Evolutionary conservation across 2,797 vertebrate species (phyloP).

Genomic region (Myoxocephalus aenaeus): DNA sequence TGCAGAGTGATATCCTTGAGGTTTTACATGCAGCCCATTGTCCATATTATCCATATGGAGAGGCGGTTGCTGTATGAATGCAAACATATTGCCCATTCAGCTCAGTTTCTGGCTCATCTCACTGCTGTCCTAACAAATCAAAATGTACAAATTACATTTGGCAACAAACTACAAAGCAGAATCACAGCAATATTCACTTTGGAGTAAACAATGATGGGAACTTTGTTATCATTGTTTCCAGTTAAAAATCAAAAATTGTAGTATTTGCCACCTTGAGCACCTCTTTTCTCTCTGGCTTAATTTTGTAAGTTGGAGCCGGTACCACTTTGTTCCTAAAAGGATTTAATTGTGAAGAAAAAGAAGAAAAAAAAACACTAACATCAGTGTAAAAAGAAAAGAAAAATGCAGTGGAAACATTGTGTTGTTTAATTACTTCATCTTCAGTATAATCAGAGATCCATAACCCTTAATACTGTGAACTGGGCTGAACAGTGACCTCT

Average conservation of each 20-base stretch:
- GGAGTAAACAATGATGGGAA: slow-evolving; percentile 35
- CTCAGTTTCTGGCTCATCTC: background rate
- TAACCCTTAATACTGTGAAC: background rate
- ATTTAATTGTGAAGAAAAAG: background rate
- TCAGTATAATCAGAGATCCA: background rate
- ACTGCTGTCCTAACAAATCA: slow-evolving; percentile 11
- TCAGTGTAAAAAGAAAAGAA: background rate
- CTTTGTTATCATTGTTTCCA: slow-evolving; percentile 31
- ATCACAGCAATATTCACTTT: slow-evolving; percentile 18
- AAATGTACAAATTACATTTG: slow-evolving; percentile 8
- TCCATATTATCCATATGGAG: background rate
- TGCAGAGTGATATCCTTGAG: background rate
- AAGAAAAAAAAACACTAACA: background rate
- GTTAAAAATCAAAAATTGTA: slow-evolving; percentile 13
- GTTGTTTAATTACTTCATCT: background rate
- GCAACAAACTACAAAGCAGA: slow-evolving; percentile 24
- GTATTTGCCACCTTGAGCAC: slow-evolving; percentile 31
- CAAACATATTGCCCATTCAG: background rate
- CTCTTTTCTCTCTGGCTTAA: slow-evolving; percentile 6
- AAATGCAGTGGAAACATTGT: background rate
- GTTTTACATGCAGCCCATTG: background rate
- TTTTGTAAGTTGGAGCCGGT: background rate
- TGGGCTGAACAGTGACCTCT: slow-evolving; percentile 13
- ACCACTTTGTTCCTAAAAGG: background rate
- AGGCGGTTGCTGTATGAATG: background rate